Conservation (phyloP, 1,140 invertebrate species). For the Leptinotarsa texana region DNA sequence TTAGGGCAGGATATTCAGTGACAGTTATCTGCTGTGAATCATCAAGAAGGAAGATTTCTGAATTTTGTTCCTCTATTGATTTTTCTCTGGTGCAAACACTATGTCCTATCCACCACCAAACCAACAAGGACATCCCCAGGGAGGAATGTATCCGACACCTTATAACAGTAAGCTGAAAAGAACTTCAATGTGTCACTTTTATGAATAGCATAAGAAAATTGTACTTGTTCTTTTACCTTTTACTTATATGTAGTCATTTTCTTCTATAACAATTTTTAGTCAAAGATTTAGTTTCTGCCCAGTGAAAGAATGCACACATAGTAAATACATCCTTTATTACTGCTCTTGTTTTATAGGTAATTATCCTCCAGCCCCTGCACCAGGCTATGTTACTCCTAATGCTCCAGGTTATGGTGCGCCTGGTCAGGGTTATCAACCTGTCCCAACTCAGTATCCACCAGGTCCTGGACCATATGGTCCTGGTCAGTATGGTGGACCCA, state of each 20-base stretch:
- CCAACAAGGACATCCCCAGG: not conserved
- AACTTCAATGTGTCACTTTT: too few species aligned
- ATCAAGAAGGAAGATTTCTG: too few species aligned
- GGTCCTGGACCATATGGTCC: conserved; percentile 1
- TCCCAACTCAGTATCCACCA: conserved; percentile 8
- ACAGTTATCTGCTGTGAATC: too few species aligned
- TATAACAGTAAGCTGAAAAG: conserved; percentile 12
- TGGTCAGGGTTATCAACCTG: conserved; percentile 12
- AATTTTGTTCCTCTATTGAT: not conserved
- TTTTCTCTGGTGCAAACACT: not conserved
- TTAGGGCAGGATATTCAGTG: too few species aligned
- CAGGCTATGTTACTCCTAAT: conserved; percentile 11
- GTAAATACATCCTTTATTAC: not conserved
- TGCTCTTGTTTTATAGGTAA: conserved; percentile 9
- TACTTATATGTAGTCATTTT: not conserved
- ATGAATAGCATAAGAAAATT: too few species aligned
- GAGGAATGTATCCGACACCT: conserved; percentile 7
- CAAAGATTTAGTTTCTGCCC: not conserved
- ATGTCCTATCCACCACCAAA: conserved; percentile 23
- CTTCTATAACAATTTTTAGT: not conserved
- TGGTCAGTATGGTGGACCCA: conserved; percentile 15
- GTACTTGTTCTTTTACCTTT: too few species aligned
- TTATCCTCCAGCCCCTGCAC: conserved; percentile 16
- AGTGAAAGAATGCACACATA: not conserved
- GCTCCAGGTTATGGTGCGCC: conserved; percentile 8